Base-by-base conservation (phyloP, 2,888 invertebrate species). In the Caenorhabditis sp. region DNA sequence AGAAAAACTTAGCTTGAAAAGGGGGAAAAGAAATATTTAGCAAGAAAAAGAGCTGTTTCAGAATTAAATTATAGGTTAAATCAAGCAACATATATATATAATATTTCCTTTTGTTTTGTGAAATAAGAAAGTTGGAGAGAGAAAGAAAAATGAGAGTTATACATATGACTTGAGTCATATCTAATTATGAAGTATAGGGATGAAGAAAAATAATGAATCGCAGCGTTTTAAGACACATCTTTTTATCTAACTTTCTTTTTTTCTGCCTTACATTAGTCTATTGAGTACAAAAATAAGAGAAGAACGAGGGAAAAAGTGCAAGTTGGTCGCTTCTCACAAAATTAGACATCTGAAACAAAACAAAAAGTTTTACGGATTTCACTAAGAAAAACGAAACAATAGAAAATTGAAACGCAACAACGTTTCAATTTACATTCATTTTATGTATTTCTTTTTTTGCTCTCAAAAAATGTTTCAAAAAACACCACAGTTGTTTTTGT, bases 151-250 rank as follows among this genome's bases (percentile, higher is more conserved):
- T 52, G n/a, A 23, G 52, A 21, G n/a, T 8, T 4, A 52, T 52
- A 52, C 23, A 23, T 23, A 52, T 52, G 52, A 56, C 27, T 56
- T 56, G 56, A 56, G 56, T 56, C 56, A 56, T 56, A 56, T 56
- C 56, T 27, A 56, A 56, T 56, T 56, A 56, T 56, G 52, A 52
- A 52, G 52, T 52, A 52, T 52, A 52, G 52, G 2, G 43, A 38
- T 53, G 17, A 27, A n/a, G 43, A 43, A 43, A 31, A 43, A 43
- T 43, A 43, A 43, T 43, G 57, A 43, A 49, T 20, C 23, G 10
- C 31, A 14, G 54, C 56, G n/a, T 50, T 62, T 61, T 23, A 21
- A 53, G 58, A 53, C 49, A 14, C 27, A 17, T 23, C 38, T 59
- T 31, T 59, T 52, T 59, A 26, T 17, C 17, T 12, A 7, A 10